Evolutionary conservation across 2,797 vertebrate genomes (phyloP), one percentile per base, ranked within the genome.

Genomic region (Meriones psammophilus): DNA sequence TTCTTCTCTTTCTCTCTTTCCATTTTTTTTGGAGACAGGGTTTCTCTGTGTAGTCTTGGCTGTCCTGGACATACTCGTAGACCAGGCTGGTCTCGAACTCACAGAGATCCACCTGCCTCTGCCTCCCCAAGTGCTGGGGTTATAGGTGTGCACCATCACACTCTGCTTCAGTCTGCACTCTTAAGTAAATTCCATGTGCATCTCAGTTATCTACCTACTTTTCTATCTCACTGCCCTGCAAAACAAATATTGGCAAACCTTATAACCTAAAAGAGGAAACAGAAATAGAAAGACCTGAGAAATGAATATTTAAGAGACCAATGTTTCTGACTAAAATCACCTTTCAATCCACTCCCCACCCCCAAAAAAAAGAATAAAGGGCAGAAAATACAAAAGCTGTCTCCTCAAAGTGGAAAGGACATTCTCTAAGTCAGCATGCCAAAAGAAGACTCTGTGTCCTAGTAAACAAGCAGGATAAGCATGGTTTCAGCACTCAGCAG

Each of bases 271-370:
- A 50, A 91, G 83, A 79, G 26, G 73, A 93, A 80, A 22, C 1
- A 22, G n/a, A 50, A 69, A 42, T 2, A 71, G 81, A 10, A 92
- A 94, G 26, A 92, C 69, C 14, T 76, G 0, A 91, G 66, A 71
- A 1, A 58, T 8, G 28, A 89, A n/a, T 83, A 74, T 28, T 92
- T 36, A 85, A 88, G 87, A 97, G 64, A 94, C 0, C 36, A 94
- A 71, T 36, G 62, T 90, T 69, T 95, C 42, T 39, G n/a, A 84
- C 84, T 62, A 93, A 86, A 93, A 92, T 71, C 5, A 77, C 36
- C 36, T 64, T 56, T 62, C 36, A 76, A 14, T 8, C 24, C 88
- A 10, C 2, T 6, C 24, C 2, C 17, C 6, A 14, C 9, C 2
- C 22, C n/a, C 8, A 15, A 5, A 68, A 30, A 54, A 68, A 92